Percentiles rank a stretch among this genome's conserved stretches.
Conservation (phyloP, 2,888 invertebrate species). For the Sminthurides aquaticus region DNA sequence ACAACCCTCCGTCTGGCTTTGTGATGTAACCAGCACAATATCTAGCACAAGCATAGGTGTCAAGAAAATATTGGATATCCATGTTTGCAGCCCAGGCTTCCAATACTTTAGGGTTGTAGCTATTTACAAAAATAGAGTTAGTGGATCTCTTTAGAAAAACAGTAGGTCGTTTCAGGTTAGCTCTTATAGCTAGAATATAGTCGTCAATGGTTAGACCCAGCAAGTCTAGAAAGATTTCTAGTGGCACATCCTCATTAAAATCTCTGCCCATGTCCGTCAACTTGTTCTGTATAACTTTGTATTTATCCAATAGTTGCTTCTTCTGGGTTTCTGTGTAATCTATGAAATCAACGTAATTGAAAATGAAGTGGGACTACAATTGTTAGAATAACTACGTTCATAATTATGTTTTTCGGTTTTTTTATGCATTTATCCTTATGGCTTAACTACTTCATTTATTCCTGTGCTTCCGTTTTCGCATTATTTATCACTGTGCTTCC, state of each 20-base stretch:
- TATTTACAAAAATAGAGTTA: conserved; percentile 39
- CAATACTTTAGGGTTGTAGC: conserved; percentile 41
- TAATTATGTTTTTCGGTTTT: too few relatives aligned
- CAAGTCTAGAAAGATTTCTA: conserved; percentile 24
- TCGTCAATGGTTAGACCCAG: conserved; percentile 21
- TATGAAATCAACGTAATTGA: background rate
- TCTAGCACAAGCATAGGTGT: conserved; percentile 45
- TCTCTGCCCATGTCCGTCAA: background rate
- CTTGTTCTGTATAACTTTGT: background rate
- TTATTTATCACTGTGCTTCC: too few relatives aligned
- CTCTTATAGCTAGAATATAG: conserved; percentile 30
- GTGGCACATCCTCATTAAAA: conserved; percentile 11
- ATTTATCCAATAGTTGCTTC: too few relatives aligned
- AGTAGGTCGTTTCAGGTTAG: conserved; percentile 26
- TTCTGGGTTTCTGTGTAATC: background rate
- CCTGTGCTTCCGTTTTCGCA: too few relatives aligned
- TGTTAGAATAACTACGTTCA: background rate
- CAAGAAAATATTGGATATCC: conserved; percentile 46
- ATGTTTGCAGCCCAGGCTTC: conserved; percentile 45
- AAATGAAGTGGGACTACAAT: background rate
- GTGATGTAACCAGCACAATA: conserved; percentile 44
- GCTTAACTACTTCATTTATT: too few relatives aligned
- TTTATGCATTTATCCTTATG: too few relatives aligned
- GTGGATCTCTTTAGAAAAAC: conserved; percentile 39
- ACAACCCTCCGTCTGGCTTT: conserved; percentile 37